Base-by-base conservation (phyloP, 2,797 vertebrate genomes). In the Hirundo rustica region DNA sequence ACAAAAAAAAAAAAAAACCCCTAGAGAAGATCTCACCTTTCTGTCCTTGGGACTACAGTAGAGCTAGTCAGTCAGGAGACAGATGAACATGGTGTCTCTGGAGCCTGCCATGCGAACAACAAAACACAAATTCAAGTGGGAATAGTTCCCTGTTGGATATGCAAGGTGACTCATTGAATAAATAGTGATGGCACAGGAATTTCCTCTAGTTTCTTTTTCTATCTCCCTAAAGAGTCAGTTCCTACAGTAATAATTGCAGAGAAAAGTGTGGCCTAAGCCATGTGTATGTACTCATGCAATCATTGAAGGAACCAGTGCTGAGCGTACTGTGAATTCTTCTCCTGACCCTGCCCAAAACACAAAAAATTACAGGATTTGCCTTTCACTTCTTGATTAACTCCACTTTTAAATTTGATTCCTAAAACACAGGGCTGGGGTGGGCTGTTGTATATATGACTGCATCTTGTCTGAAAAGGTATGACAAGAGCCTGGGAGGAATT, bases 231-330 rank as follows among this genome's bases (percentile, higher is more conserved):
- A 36, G 32, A 48, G 23, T 29, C 15, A 38, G n/a, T 79, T 85
- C 17, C 10, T 80, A 53, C 48, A 66, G 25, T 16, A 78, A 62
- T 23, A 70, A 70, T 82, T 92, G 65, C 64, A 44, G 44, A 91
- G 25, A 62, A 87, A 79, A 54, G 47, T 30, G 7, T 72, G 51
- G 44, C 23, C 38, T 58, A 40, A 79, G n/a, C 36, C 19, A 23
- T 1, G 1, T 27, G 5, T 26, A 20, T 38, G 8, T 64, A 26
- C 17, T 50, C n/a, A 44, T 0, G 2, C 32, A 68, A 9, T 44
- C 22, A 60, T 67, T 70, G 75, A 48, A 71, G 50, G 68, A 92
- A 53, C 30, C 18, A 65, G 57, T 23, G 38, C 25, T 16, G 44
- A 32, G 36, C n/a, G 70, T 78, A 27, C 5, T 62, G 29, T 34